Conservation (phyloP, 2,113 vertebrate genomes). For the Heterochromis multidens region DNA sequence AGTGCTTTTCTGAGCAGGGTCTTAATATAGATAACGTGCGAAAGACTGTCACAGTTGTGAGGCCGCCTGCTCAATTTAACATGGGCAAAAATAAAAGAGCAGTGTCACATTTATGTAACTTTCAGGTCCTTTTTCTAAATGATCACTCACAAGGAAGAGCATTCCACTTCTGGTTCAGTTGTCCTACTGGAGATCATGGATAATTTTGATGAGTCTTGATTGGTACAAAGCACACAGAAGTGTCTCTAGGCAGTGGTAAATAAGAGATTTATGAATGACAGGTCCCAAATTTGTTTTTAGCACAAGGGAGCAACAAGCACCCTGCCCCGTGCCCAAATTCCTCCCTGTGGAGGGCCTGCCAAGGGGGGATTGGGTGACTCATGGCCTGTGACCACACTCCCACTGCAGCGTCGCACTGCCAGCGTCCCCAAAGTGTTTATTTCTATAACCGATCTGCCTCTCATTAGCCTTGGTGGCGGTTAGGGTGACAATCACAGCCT, state of each 20-base stretch:
- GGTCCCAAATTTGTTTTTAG: conserved; percentile 72
- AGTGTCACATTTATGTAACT: conserved; percentile 64
- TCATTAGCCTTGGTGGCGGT: conserved; percentile 63
- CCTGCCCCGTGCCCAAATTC: conserved; percentile 65
- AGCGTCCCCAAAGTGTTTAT: conserved; percentile 65
- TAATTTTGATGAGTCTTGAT: conserved; percentile 4
- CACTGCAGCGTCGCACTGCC: conserved; percentile 48
- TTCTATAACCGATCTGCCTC: conserved; percentile 69
- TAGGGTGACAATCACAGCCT: conserved; percentile 69
- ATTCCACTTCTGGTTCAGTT: neutral
- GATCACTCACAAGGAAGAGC: neutral
- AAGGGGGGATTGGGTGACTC: conserved; percentile 64
- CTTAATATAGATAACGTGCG: conserved; percentile 75
- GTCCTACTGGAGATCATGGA: neutral
- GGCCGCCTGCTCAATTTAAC: conserved; percentile 71
- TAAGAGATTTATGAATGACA: conserved; percentile 76
- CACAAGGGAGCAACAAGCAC: conserved; percentile 61
- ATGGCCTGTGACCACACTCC: conserved; percentile 66
- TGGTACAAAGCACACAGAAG: conserved; percentile 30
- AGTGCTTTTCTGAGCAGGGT: conserved; percentile 71
- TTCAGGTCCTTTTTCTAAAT: conserved; percentile 42
- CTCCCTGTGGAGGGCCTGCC: conserved; percentile 61
- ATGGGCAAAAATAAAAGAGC: conserved; percentile 66
- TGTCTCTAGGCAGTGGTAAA: conserved; percentile 57
- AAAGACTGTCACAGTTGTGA: conserved; percentile 74